Evolutionary conservation across 2,797 vertebrate species (phyloP), one percentile per base, ranked within the genome.

Genomic region (Alfaro cultratus): DNA sequence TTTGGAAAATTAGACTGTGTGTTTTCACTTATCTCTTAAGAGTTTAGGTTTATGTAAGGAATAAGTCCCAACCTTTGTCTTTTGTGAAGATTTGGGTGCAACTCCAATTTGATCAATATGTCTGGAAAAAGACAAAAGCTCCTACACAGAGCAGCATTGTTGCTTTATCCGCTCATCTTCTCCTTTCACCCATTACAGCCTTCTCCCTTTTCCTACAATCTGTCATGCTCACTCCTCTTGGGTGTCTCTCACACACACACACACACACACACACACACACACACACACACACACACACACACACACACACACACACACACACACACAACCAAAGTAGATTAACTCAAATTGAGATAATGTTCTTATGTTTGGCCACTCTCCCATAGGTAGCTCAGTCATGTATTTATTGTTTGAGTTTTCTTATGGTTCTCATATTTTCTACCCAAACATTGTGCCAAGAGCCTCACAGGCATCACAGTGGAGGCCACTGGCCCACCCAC

Each of bases 351-450:
- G 34, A 39, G 62, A 67, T 67, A 1, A 4, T 39, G 34, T 67
- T 67, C 29, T 62, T 62, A 39, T 39, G 3, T 39, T 39, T 39
- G 62, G 62, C 34, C 16, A 36, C 18, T 67, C 29, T 67, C 34
- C 62, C 34, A 67, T 39, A 11, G 23, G 60, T 36, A 64, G 31
- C 60, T 34, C 60, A 34, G 31, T 64, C 60, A 36, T 36, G 29
- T 18, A 36, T 60, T 60, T 60, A 15, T 64, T 64, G 60, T 64
- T 64, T 36, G 36, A 3, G 21, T 68, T 68, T 68, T 39, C 21
- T 8, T 26, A 18, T 68, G 64, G 64, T 68, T 68, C 36, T 68
- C 64, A 39, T 68, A 68, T 68, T 36, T 68, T 68, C 64, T 68
- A 11, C 11, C 34, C 15, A 64, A 18, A 34, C 4, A 3, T 39